These are phyloP conservation scores for Pygocentrus nattereri DNA, from an alignment of 2,797 vertebrate species.

Conservation along the genomic window DNA sequence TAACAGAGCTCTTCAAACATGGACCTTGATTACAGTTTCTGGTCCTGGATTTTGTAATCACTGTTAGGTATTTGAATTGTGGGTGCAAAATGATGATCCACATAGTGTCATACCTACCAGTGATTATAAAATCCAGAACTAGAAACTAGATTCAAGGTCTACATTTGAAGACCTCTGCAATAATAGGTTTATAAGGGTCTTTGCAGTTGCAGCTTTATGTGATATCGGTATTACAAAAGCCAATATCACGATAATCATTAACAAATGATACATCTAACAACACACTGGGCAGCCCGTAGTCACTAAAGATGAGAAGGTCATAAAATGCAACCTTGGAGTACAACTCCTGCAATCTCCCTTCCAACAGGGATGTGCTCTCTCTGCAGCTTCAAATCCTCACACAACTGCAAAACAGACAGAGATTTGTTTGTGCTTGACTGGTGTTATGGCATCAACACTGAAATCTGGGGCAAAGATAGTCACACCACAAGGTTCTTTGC, in stretches of 20 bases:
- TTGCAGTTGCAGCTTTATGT: too few relatives aligned
- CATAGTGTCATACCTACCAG: too few relatives aligned
- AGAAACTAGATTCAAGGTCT: too few relatives aligned
- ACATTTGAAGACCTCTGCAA: too few relatives aligned
- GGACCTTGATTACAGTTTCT: too few relatives aligned
- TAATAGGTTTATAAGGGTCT: too few relatives aligned
- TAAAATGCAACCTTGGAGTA: conserved; percentile 84
- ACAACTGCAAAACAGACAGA: conserved; percentile 76
- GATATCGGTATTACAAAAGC: not conserved
- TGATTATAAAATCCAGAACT: too few relatives aligned
- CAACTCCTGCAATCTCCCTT: conserved; percentile 90
- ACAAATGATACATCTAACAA: not conserved
- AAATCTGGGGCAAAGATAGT: conserved; percentile 18
- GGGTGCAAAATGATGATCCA: too few relatives aligned
- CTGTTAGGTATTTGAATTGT: too few relatives aligned
- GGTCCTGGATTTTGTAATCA: too few relatives aligned
- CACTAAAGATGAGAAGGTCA: not conserved
- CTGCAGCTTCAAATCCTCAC: conserved; percentile 83
- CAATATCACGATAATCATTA: not conserved
- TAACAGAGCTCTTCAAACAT: too few relatives aligned
- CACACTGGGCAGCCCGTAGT: not conserved
- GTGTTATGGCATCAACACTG: not conserved
- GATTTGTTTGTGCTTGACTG: not conserved
- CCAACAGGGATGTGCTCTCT: conserved; percentile 88
- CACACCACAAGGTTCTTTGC: not conserved